Conservation (phyloP, 2,888 invertebrate genomes). For the Drosophila setosimentum region DNA sequence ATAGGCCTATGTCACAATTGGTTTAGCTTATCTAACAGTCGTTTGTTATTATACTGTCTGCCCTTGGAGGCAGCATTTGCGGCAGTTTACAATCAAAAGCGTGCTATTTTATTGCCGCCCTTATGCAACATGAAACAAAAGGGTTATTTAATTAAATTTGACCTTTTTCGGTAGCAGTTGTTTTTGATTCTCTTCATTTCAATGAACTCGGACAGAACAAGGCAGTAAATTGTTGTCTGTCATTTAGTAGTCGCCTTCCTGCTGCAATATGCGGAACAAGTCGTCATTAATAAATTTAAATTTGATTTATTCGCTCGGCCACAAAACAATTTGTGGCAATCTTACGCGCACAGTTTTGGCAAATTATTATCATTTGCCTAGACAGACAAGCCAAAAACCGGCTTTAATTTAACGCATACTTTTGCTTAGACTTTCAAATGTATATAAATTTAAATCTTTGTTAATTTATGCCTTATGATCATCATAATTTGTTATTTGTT, state of each 20-base stretch:
- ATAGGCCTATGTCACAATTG: not conserved
- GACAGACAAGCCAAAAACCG: slow-evolving; percentile 37
- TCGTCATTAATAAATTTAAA: slow-evolving; percentile 34
- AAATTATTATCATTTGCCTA: slow-evolving; percentile 28
- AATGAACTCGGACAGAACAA: slow-evolving; percentile 33
- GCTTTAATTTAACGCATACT: slow-evolving; percentile 24
- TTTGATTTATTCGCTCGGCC: slow-evolving; percentile 45
- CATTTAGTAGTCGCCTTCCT: slow-evolving; percentile 39
- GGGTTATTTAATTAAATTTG: slow-evolving; percentile 2
- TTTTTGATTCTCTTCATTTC: slow-evolving; percentile 3
- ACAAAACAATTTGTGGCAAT: slow-evolving; percentile 48
- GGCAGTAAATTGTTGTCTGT: slow-evolving; percentile 10
- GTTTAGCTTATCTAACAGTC: slow-evolving; percentile 28
- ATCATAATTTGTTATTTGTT: slow-evolving; percentile 43
- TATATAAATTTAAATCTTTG: slow-evolving; percentile 4
- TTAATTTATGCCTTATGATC: slow-evolving; percentile 50
- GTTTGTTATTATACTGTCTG: slow-evolving; percentile 29
- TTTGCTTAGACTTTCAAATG: slow-evolving; percentile 18
- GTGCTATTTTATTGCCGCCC: slow-evolving; percentile 1
- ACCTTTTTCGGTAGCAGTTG: not conserved
- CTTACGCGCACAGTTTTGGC: slow-evolving; percentile 15
- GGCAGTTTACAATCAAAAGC: slow-evolving; percentile 1
- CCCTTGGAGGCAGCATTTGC: slow-evolving; percentile 24
- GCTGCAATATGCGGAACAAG: slow-evolving; percentile 48
- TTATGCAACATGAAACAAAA: not conserved